Percentiles rank a stretch among this genome's conserved stretches.
These are phyloP conservation scores for Ephialtes manifestator DNA, from an alignment of 2,888 invertebrate genomes.

Conservation along the genomic window DNA sequence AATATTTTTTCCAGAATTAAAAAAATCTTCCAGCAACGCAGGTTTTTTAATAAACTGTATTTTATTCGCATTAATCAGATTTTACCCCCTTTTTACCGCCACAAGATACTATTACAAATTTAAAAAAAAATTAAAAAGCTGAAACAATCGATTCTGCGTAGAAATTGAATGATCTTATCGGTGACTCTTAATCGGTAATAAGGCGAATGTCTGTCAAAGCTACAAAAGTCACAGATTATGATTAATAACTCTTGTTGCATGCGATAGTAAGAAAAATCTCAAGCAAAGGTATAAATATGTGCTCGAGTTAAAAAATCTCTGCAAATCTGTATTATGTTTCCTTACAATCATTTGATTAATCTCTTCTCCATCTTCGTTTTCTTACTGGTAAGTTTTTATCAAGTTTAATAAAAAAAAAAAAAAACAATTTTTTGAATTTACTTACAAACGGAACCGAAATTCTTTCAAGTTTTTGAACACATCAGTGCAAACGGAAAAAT, in stretches of 20 bases:
- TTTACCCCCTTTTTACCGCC: not conserved
- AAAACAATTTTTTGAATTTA: not conserved
- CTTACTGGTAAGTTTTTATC: slow-evolving; percentile 55
- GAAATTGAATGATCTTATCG: slow-evolving; percentile 43
- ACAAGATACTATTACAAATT: not conserved
- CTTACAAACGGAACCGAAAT: not conserved
- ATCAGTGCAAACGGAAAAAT: slow-evolving; percentile 13
- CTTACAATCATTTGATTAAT: slow-evolving; percentile 4
- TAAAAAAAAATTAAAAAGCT: not conserved
- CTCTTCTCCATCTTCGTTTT: slow-evolving; percentile 32
- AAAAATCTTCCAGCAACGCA: not conserved
- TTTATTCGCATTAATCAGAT: not conserved
- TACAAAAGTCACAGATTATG: slow-evolving; percentile 13
- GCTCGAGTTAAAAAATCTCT: not conserved
- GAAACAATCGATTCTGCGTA: not conserved
- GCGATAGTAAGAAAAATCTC: slow-evolving; percentile 32
- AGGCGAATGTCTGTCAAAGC: slow-evolving; percentile 5
- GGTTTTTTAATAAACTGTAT: not conserved
- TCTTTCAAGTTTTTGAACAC: slow-evolving; percentile 47
- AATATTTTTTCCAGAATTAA: not conserved
- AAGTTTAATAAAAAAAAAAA: not conserved
- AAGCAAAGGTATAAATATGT: slow-evolving; percentile 44
- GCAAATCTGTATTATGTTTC: slow-evolving; percentile 64
- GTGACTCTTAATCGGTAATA: slow-evolving; percentile 29
- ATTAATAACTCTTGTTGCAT: slow-evolving; percentile 22